Base-by-base conservation (phyloP, 2,797 vertebrate species). In the Odontamblyopus rebecca region DNA sequence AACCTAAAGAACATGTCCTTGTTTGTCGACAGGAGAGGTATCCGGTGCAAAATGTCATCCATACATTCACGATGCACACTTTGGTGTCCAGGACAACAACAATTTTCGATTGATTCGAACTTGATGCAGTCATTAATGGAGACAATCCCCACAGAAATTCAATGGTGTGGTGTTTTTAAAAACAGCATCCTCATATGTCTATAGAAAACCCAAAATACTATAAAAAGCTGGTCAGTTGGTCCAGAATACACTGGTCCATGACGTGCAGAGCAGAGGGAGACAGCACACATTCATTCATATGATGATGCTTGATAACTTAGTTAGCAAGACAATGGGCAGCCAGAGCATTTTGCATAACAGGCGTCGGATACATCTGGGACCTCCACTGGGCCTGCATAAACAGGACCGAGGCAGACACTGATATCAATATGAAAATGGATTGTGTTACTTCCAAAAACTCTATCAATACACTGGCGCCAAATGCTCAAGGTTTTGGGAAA, bases 281-380 rank as follows among this genome's bases (percentile, higher is more conserved):
- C 68, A 61, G 63, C 16, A 18, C 35, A 32, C 57, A 62, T 56
- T 50, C 4, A 73, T 75, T 67, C 18, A 44, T 61, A 70, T 44
- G 38, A 60, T 56, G 50, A 61, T n/a, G 50, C 68, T 16, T 68
- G 59, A 77, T 77, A 76, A 77, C 67, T 61, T 73, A 64, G 72
- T 81, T 78, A 79, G 72, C 64, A 70, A 77, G 74, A 82, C 72
- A 77, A 77, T 69, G 59, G 13, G 13, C 56, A 61, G 73, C 53
- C 38, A 69, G 68, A 79, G 71, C 70, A 75, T 62, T 82, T 80
- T 85, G 75, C 77, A 82, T 76, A 72, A 79, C 69, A 85, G 74
- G 57, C 8, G 7, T 84, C 57, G 65, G 63, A 74, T 72, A 73
- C 82, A 78, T 76, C 68, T 84, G 77, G 67, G 83, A 73, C 66